Evolutionary conservation across 1,140 invertebrate species (phyloP).

Genomic region (Drosophila tristis): DNA sequence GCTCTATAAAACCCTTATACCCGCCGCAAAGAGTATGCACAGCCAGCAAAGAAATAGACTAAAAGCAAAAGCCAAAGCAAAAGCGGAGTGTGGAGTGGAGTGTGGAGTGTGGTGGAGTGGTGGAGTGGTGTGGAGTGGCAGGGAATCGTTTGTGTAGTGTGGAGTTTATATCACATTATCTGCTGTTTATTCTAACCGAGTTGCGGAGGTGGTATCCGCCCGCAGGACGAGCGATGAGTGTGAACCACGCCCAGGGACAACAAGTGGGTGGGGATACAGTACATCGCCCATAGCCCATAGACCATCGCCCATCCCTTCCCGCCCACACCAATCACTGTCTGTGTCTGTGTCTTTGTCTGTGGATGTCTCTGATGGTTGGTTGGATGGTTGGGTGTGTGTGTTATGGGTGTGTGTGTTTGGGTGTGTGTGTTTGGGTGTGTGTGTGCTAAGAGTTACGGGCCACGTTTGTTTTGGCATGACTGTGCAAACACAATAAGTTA

Average conservation of each 20-base stretch:
- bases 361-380: slow-evolving; percentile 1
- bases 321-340: not conserved
- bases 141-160: slow-evolving; percentile 66
- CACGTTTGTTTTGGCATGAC: slow-evolving; percentile 68
- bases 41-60: slow-evolving; percentile 2
- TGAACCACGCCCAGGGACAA: slow-evolving; percentile 75
- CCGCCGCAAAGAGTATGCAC: slow-evolving; percentile 23
- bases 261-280: slow-evolving; percentile 59
- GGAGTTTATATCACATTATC: slow-evolving; percentile 83
- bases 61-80: slow-evolving; percentile 10
- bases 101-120: slow-evolving; percentile 17
- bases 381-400: not conserved
- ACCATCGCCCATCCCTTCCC: too few relatives aligned
- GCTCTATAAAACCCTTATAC: too few relatives aligned
- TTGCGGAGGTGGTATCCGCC: slow-evolving; percentile 16
- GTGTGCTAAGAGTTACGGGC: slow-evolving; percentile 63
- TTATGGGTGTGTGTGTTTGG: not conserved
- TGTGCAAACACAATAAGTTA: slow-evolving; percentile 82
- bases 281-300: not conserved
- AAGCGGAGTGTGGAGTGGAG: slow-evolving; percentile 33
- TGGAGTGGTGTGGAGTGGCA: too few relatives aligned
- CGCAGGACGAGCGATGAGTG: slow-evolving; percentile 46
- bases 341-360: slow-evolving; percentile 11
- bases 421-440: not conserved
- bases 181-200: slow-evolving; percentile 75